These are phyloP conservation scores for Recurvirostra avosetta DNA, from an alignment of 2,113 vertebrate species.

Conservation along the genomic window DNA sequence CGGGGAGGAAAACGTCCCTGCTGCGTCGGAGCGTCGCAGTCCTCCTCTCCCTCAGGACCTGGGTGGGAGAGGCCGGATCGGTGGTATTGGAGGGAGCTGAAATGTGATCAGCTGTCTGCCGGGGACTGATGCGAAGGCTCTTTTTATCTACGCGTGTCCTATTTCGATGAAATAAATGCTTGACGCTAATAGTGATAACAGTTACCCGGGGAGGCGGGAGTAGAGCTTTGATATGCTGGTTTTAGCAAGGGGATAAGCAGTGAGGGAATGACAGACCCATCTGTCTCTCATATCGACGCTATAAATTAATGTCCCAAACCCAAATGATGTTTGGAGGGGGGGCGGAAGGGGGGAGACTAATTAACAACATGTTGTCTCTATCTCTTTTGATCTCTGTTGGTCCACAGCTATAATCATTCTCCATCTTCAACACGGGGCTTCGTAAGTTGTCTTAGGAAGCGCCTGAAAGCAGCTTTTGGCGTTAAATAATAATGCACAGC, in stretches of 20 bases:
- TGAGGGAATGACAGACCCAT: neutral
- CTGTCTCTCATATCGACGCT: neutral
- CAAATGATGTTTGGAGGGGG: too few species aligned
- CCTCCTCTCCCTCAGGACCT: neutral
- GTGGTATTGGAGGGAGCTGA: neutral
- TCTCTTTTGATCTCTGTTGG: neutral
- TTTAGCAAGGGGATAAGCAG: neutral
- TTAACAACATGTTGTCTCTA: neutral
- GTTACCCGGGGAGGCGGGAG: neutral
- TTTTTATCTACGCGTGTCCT: neutral
- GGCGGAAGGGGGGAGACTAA: neutral
- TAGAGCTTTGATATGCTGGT: neutral
- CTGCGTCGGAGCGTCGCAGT: accelerated
- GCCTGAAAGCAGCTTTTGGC: neutral
- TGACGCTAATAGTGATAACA: neutral
- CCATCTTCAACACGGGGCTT: neutral
- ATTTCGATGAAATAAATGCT: neutral
- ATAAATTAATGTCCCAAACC: neutral
- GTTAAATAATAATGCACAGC: neutral
- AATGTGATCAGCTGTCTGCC: neutral
- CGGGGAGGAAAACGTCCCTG: neutral
- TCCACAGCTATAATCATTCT: neutral
- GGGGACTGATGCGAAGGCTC: neutral
- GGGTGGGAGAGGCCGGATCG: neutral
- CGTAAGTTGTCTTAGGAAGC: neutral